These are phyloP conservation scores for Euschistus heros DNA, from an alignment of 1,140 invertebrate species.

Conservation along the genomic window DNA sequence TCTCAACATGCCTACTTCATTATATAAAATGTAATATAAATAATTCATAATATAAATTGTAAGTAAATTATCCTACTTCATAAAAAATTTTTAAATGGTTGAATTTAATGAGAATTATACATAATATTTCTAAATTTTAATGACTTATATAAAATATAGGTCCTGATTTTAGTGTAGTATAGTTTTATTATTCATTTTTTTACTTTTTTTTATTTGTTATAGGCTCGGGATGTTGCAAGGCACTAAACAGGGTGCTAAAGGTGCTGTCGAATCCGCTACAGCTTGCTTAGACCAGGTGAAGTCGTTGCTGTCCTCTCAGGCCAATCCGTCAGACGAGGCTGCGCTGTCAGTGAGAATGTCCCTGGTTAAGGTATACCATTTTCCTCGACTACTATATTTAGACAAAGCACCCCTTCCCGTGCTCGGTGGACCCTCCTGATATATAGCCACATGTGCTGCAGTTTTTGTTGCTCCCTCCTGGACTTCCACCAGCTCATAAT, in stretches of 20 bases:
- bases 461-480: background rate
- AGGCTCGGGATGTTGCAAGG: conserved; percentile 29
- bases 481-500: background rate
- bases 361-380: conserved; percentile 47
- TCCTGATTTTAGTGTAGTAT: too few species aligned
- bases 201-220: background rate
- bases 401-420: background rate
- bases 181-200: background rate
- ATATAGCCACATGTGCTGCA: conserved; percentile 1
- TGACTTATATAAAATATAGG: too few species aligned
- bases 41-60: too few species aligned
- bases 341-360: conserved; percentile 48
- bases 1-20: too few species aligned
- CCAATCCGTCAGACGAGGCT: conserved; percentile 54
- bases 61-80: too few species aligned
- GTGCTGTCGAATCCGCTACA: conserved; percentile 16
- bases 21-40: too few species aligned
- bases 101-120: too few species aligned
- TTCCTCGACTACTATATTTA: conserved; percentile 15
- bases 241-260: conserved; percentile 29
- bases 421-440: background rate
- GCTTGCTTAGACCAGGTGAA: conserved; percentile 36
- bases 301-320: conserved; percentile 45
- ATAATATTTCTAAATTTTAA: too few species aligned
- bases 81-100: too few species aligned